Evolutionary conservation across 2,797 vertebrate genomes (phyloP), one percentile per base, ranked within the genome.

Genomic region (Anabacerthia variegaticeps): DNA sequence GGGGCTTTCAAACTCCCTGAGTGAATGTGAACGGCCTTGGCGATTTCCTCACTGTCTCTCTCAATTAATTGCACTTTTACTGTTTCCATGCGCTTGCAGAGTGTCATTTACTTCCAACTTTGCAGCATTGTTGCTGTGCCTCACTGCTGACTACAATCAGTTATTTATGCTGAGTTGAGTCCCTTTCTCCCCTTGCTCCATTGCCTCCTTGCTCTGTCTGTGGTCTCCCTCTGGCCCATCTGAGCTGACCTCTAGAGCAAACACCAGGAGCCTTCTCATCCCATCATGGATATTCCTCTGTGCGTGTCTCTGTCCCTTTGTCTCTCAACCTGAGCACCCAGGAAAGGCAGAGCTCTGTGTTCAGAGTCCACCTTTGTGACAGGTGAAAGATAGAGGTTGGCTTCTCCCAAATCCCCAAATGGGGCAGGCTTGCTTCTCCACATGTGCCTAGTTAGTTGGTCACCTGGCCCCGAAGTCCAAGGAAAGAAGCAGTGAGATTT

Each of bases 371-470:
- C 46, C 41, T 90, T 67, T 67, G 54, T 61, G 61, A 43, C 11
- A n/a, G 59, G 17, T 43, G 23, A 46, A 65, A 27, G 22, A 26
- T 0, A 23, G 61, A 86, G 14, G 16, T 28, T 65, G 76, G 3
- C 30, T 69, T 76, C 22, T 84, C 26, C 27, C 37, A 63, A 0
- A 56, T 61, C 34, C 34, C 16, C 12, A 4, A 12, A 16, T 23
- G 22, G 44, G 8, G 17, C 22, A 28, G n/a, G 30, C 32, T 75
- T 72, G 19, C 56, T 92, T 71, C 17, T 80, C 61, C 9, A 2
- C 6, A 0, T 7, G 7, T 9, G 1, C 34, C 26, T 3, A 1
- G 1, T 77, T 59, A 34, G 30, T 27, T 37, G 48, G 13, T 72
- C 24, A 15, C 32, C 55, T 12, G 7, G 16, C 10, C 46, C 68